Conservation (phyloP, 2,113 vertebrate genomes). For the Oryzias curvinotus region DNA sequence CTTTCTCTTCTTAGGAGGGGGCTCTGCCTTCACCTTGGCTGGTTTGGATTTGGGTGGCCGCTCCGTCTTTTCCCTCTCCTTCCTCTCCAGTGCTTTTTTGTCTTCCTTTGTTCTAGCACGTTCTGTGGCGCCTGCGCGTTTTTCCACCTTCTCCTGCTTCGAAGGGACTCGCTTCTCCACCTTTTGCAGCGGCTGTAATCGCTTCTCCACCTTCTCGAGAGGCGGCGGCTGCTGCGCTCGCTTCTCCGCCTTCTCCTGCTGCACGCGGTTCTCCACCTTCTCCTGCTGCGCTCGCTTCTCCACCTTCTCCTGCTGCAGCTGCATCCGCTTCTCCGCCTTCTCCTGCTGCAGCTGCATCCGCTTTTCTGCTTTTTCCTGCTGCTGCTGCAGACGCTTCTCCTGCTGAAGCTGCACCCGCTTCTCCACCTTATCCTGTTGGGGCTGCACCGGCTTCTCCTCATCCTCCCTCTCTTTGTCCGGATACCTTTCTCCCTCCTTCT, state of each 20-base stretch:
- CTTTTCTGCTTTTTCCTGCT: slow-evolving; percentile 22
- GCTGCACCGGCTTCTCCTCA: slow-evolving; percentile 47
- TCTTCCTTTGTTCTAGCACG: slow-evolving; percentile 72
- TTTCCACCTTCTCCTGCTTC: slow-evolving; percentile 68
- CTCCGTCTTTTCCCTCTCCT: slow-evolving; percentile 66
- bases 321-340: slow-evolving; percentile 16
- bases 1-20: slow-evolving; percentile 92
- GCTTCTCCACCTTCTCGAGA: slow-evolving; percentile 66
- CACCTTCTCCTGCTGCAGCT: slow-evolving; percentile 56
- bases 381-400: slow-evolving; percentile 55
- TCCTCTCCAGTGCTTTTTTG: slow-evolving; percentile 64
- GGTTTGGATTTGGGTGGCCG: slow-evolving; percentile 76
- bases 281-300: slow-evolving; percentile 64
- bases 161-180: slow-evolving; percentile 58
- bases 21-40: slow-evolving; percentile 86
- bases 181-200: slow-evolving; percentile 50
- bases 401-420: slow-evolving; percentile 45
- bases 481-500: slow-evolving; percentile 63
- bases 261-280: slow-evolving; percentile 66
- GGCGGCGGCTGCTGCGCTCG: slow-evolving; percentile 22
- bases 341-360: slow-evolving; percentile 24
- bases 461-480: slow-evolving; percentile 26
- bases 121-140: slow-evolving; percentile 58
- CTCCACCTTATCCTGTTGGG: slow-evolving; percentile 31
- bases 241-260: slow-evolving; percentile 18